These are phyloP conservation scores for Caradrina kadenii DNA, from an alignment of 2,888 invertebrate genomes.

Conservation along the genomic window DNA sequence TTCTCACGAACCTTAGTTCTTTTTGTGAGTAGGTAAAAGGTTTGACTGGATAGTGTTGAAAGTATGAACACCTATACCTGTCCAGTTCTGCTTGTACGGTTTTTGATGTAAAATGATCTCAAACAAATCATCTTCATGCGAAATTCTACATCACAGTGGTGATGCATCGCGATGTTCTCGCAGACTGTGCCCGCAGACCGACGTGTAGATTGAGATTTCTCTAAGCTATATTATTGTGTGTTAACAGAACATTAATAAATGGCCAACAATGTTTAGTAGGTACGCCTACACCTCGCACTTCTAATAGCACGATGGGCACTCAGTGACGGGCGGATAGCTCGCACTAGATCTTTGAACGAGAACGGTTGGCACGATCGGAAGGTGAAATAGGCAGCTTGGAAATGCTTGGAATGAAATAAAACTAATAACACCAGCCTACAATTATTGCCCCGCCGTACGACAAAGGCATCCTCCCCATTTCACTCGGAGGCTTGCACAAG, in stretches of 20 bases:
- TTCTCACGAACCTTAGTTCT: no score
- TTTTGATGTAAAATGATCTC: not conserved
- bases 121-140: not conserved
- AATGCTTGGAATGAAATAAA: no score
- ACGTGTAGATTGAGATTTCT: not conserved
- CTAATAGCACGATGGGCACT: not conserved
- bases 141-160: no score
- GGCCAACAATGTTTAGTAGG: slow-evolving; percentile 6
- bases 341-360: not conserved
- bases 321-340: slow-evolving; percentile 4
- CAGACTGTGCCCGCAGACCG: not conserved
- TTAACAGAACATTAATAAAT: slow-evolving; percentile 25
- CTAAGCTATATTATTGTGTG: not conserved
- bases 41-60: no score
- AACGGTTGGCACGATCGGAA: no score
- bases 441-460: not conserved
- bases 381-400: no score
- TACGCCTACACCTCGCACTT: not conserved
- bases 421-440: not conserved
- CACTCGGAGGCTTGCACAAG: no score
- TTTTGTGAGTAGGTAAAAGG: no score
- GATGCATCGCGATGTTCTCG: slow-evolving; percentile 8
- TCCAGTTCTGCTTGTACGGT: not conserved
- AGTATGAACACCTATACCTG: no score
- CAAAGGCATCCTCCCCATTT: no score